Conservation (phyloP, 2,888 invertebrate species). For the Sarcophaga subvicina region DNA sequence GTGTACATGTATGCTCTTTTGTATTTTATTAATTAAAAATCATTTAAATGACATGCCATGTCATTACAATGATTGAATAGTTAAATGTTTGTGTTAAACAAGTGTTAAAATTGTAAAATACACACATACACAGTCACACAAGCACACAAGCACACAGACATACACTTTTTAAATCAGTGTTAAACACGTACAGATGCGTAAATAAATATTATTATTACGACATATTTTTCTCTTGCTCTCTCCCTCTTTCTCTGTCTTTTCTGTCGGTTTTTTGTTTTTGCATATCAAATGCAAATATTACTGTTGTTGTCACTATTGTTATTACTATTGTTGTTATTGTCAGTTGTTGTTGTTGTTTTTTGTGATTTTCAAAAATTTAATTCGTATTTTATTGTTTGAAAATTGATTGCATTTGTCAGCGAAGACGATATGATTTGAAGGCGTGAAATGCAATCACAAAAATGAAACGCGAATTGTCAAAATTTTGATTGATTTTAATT, state of each 20-base stretch:
- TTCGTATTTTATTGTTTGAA: slow-evolving; percentile 4
- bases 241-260: too few relatives aligned
- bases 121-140: neutral
- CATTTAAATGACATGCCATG: slow-evolving; percentile 61
- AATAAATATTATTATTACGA: too few relatives aligned
- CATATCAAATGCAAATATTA: too few relatives aligned
- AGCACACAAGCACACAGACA: neutral
- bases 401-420: slow-evolving; percentile 25
- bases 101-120: slow-evolving; percentile 15
- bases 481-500: slow-evolving; percentile 33
- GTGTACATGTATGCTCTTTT: slow-evolving; percentile 4
- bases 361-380: neutral
- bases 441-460: slow-evolving; percentile 38
- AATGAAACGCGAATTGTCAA: slow-evolving; percentile 2
- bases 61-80: slow-evolving; percentile 57
- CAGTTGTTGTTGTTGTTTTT: neutral
- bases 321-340: neutral
- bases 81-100: slow-evolving; percentile 41
- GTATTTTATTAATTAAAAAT: slow-evolving; percentile 59
- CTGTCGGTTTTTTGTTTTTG: too few relatives aligned
- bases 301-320: too few relatives aligned
- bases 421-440: slow-evolving; percentile 13
- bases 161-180: neutral
- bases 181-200: neutral
- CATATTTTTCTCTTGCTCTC: too few relatives aligned